Evolutionary conservation across 1,140 invertebrate genomes (phyloP).

Genomic region (Brachionus rotundiformis): DNA sequence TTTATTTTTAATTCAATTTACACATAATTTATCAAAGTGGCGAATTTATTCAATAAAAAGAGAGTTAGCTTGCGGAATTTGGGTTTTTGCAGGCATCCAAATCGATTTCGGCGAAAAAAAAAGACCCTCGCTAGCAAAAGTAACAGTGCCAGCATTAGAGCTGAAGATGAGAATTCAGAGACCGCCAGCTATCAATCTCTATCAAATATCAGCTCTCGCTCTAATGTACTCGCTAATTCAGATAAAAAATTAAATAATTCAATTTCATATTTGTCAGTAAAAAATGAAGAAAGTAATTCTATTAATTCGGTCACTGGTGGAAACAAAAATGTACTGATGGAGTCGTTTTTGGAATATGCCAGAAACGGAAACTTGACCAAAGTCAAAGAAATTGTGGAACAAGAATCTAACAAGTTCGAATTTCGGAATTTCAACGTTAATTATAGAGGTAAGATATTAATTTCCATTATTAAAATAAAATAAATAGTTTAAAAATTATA

Average conservation of each 20-base stretch:
- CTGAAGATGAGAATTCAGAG: not conserved
- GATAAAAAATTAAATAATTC: not conserved
- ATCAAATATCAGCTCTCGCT: not conserved
- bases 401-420: slow-evolving; percentile 31
- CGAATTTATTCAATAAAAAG: slow-evolving; percentile 24
- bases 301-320: not conserved
- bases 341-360: slow-evolving; percentile 16
- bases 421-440: slow-evolving; percentile 34
- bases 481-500: no score
- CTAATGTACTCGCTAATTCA: not conserved
- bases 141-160: not conserved
- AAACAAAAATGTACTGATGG: not conserved
- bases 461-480: no score
- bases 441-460: not conserved
- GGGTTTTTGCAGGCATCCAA: not conserved
- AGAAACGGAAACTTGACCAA: slow-evolving; percentile 31
- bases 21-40: slow-evolving; percentile 6
- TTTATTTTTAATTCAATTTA: not conserved
- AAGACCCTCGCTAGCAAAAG: not conserved
- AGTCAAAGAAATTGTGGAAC: slow-evolving; percentile 21
- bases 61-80: not conserved
- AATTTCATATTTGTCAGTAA: not conserved
- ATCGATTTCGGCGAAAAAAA: not conserved
- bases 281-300: not conserved
- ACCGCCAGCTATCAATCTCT: not conserved